These are phyloP conservation scores for Epinephelus coioides DNA, from an alignment of 2,797 vertebrate species.

Conservation along the genomic window DNA sequence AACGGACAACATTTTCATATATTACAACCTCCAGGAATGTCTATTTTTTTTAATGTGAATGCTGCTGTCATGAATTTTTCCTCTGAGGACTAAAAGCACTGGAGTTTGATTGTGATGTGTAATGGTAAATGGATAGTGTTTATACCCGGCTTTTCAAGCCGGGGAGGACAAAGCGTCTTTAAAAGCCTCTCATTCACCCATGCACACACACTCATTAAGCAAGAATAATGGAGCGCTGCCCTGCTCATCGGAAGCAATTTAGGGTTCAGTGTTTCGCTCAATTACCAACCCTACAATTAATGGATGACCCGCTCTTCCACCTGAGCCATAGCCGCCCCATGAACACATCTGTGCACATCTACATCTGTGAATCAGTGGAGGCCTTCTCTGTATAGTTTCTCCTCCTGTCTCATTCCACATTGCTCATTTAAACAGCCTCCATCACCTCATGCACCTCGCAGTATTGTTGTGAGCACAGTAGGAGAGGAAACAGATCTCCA, in stretches of 20 bases:
- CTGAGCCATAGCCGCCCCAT: conserved; percentile 18
- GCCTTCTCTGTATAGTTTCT: neutral
- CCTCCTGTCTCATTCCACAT: neutral
- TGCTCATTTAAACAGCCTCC: conserved; percentile 23
- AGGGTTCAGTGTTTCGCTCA: conserved; percentile 16
- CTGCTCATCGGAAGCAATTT: conserved; percentile 43
- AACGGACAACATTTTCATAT: neutral
- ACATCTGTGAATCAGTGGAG: neutral
- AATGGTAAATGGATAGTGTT: neutral
- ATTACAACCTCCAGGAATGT: fast-evolving
- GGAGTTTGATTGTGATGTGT: neutral
- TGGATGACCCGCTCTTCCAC: conserved; percentile 4
- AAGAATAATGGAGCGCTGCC: conserved; percentile 11
- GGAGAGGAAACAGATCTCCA: conserved; percentile 58
- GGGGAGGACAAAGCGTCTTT: neutral
- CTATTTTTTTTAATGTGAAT: neutral
- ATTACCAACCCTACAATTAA: conserved; percentile 33
- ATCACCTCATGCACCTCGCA: conserved; percentile 20
- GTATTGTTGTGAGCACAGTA: conserved; percentile 50
- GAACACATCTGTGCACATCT: neutral
- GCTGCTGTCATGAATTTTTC: neutral
- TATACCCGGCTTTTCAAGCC: neutral
- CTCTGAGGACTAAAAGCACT: neutral
- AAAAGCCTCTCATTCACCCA: conserved; percentile 5
- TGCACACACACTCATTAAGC: conserved; percentile 31